These are phyloP conservation scores for Araneus ventricosus DNA, from an alignment of 1,140 invertebrate genomes.

Conservation along the genomic window DNA sequence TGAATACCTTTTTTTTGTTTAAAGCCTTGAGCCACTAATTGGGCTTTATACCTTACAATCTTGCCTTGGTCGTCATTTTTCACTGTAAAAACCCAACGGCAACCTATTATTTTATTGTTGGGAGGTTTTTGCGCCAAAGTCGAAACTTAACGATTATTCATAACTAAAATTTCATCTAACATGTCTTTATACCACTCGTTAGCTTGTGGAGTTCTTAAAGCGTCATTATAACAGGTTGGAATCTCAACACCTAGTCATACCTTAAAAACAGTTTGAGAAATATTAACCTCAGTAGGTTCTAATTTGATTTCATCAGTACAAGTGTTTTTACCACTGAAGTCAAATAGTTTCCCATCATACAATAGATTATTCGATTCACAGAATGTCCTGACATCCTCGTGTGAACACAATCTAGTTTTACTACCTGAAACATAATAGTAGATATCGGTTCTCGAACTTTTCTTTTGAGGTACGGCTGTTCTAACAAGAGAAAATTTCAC, in stretches of 20 bases:
- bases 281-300: too few relatives aligned
- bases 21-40: not conserved
- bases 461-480: not conserved
- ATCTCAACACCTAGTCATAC: not conserved
- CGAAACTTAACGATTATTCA: not conserved
- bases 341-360: not conserved
- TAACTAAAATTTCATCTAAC: not conserved
- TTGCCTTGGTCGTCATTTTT: too few relatives aligned
- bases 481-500: not conserved
- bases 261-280: not conserved
- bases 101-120: not conserved
- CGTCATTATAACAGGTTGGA: not conserved
- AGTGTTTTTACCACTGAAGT: not conserved
- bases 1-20: not conserved
- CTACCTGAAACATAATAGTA: not conserved
- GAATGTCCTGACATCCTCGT: not conserved
- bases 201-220: not conserved
- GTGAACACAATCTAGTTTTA: not conserved
- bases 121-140: not conserved
- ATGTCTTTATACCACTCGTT: not conserved
- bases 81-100: not conserved
- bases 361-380: not conserved
- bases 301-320: not conserved
- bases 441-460: not conserved
- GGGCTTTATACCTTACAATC: not conserved